phyloP scores from a whole-genome alignment of 2,113 vertebrate species.

The Bubalus kerabau region DNA sequence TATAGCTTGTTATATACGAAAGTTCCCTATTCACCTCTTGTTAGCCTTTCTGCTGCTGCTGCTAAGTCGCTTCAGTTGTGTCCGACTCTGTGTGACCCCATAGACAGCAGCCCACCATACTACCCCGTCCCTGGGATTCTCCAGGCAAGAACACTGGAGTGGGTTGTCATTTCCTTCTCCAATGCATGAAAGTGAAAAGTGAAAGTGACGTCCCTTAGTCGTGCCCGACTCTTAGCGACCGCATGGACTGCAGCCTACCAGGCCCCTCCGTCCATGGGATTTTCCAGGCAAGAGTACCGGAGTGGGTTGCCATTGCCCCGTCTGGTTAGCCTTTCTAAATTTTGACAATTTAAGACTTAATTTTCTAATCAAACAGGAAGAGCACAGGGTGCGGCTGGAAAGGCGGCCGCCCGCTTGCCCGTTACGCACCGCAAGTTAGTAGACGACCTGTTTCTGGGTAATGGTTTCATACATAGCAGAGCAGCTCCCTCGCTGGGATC shows the following conservation, averaged over 20 bases:
- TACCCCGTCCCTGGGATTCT: too few species aligned
- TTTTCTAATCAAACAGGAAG: background rate
- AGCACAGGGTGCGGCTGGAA: background rate
- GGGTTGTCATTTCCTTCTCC: too few species aligned
- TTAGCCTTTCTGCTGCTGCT: background rate
- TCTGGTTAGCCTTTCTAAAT: background rate
- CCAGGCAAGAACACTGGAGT: too few species aligned
- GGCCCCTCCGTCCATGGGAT: rapidly evolving
- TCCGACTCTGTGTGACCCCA: rapidly evolving
- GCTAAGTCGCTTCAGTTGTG: too few species aligned
- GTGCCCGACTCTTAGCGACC: too few species aligned
- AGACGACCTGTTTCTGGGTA: background rate
- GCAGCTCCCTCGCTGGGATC: background rate
- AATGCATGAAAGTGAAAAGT: too few species aligned
- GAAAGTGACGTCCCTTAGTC: too few species aligned
- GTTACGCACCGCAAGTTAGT: rapidly evolving
- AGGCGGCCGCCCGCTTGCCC: rapidly evolving
- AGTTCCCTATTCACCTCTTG: background rate
- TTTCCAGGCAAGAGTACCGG: too few species aligned
- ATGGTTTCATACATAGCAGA: background rate
- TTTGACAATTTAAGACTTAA: background rate
- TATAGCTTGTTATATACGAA: background rate
- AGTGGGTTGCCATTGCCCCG: too few species aligned
- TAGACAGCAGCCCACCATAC: too few species aligned
- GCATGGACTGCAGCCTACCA: too few species aligned